A percentile compares a stretch with the other conserved stretches of the same genome.
Conservation (phyloP, 2,797 vertebrate genomes). For the Ammospiza maritima region DNA sequence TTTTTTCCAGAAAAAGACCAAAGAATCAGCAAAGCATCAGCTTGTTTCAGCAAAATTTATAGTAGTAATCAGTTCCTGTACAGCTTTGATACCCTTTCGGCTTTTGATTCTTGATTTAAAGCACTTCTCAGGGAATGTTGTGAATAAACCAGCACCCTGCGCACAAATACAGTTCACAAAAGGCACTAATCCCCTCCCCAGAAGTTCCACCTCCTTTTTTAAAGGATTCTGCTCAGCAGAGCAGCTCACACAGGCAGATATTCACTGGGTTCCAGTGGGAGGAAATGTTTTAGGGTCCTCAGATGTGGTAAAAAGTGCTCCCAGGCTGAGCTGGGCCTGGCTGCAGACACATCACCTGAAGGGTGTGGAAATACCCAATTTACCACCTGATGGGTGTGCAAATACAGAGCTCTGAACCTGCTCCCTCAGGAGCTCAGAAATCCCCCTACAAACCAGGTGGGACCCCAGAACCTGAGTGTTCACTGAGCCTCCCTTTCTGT, state of each 20-base stretch:
- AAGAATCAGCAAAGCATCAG: constrained; percentile 58
- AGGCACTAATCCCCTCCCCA: constrained; percentile 38
- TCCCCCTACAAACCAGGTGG: not conserved
- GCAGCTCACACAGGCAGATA: not conserved
- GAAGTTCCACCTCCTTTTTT: not conserved
- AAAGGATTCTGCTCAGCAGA: not conserved
- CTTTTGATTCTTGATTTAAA: constrained; percentile 52
- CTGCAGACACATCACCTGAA: not conserved
- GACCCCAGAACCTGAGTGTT: fast-evolving
- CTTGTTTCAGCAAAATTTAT: constrained; percentile 69
- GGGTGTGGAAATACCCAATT: not conserved
- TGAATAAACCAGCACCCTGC: not conserved
- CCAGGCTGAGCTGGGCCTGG: not conserved
- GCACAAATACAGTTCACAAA: constrained; percentile 21
- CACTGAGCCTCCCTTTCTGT: not conserved
- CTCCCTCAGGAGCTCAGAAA: not conserved
- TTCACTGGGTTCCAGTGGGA: not conserved
- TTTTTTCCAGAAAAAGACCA: constrained; percentile 53
- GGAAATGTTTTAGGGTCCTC: not conserved
- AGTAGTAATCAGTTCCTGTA: constrained; percentile 61
- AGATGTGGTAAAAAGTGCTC: not conserved
- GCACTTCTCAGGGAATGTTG: not conserved
- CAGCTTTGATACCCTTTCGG: constrained; percentile 52
- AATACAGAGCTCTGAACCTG: not conserved
- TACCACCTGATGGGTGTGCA: fast-evolving